phyloP scores from a whole-genome alignment of 2,797 vertebrate species.

The Hypotaenidia okinawae region DNA sequence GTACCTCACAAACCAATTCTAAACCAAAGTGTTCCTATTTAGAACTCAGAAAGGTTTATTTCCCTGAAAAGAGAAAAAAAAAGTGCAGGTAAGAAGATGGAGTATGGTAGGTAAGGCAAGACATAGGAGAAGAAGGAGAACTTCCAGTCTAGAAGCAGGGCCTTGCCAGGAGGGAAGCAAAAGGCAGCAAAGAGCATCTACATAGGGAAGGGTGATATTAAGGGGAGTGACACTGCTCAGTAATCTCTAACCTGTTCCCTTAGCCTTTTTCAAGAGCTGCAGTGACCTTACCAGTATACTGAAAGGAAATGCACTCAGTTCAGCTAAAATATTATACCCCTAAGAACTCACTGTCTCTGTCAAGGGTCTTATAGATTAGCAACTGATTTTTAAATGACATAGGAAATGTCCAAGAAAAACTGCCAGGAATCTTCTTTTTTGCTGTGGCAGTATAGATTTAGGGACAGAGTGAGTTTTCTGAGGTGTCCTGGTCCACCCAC shows the following conservation, averaged over 20 bases:
- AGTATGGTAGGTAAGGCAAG: neutral
- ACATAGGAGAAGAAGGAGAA: neutral
- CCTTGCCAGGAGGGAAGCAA: neutral
- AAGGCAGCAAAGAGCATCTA: neutral
- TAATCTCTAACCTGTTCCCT: neutral
- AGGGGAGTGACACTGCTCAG: neutral
- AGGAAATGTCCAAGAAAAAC: neutral
- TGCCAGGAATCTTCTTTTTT: neutral
- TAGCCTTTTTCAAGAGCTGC: neutral
- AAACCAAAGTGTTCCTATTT: neutral
- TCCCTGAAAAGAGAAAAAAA: neutral
- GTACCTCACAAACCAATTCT: neutral
- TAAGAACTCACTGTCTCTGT: neutral
- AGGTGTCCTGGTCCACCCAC: neutral
- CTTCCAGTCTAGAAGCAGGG: neutral
- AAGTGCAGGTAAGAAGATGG: neutral
- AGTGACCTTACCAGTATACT: neutral
- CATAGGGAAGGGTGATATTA: neutral
- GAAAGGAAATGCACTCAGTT: neutral
- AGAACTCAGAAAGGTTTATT: neutral
- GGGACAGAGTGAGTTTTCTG: neutral
- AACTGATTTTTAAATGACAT: neutral
- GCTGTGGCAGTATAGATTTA: neutral
- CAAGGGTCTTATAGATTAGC: accelerated
- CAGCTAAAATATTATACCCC: neutral